Base-by-base conservation (phyloP, 2,888 invertebrate species). In the Yponomeuta plumbellus region DNA sequence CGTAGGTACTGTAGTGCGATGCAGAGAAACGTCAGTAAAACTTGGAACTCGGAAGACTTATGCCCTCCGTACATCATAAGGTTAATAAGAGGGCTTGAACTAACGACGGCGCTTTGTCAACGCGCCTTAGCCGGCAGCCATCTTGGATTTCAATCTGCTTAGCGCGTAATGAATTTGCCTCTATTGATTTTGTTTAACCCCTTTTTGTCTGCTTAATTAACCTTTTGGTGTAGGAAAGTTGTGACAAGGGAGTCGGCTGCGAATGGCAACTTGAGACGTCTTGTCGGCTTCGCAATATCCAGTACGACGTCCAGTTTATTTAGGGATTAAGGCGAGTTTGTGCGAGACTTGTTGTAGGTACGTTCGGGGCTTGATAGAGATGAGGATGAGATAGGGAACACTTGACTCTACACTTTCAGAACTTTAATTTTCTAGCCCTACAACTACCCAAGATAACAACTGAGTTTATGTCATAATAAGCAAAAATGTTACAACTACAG, bases 81-180 rank as follows among this genome's bases (percentile, higher is more conserved):
- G 91, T 92, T 92, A 92, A 91, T 92, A 92, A 92, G 91, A 88
- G 90, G 90, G 89, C 90, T 90, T 83, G 81, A 86, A 89, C 91
- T 92, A 91, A 91, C 92, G 91, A 89, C 80, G 78, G 68, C 89
- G 88, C 91, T 92, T 91, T 91, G 91, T 92, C 92, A 91, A 85
- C 87, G 85, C 84, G 90, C 85, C 86, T 89, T 85, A 88, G 83
- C 83, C 81, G 76, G 80, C 78, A 76, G 87, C 88, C 89, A 86
- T 88, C 86, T 88, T 88, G 89, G 85, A 84, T 88, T 88, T 86
- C 89, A 90, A 90, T 90, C 90, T 90, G 86, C 88, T 91, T 91
- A 91, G 83, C 83, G 84, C 88, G 83, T 90, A 91, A 91, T 91
- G 90, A 91, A 90, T 90, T 90, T 87, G 88, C 88, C 81, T 85